Base-by-base conservation (phyloP, 2,797 vertebrate species). In the Tenualosa thibaudeaui region DNA sequence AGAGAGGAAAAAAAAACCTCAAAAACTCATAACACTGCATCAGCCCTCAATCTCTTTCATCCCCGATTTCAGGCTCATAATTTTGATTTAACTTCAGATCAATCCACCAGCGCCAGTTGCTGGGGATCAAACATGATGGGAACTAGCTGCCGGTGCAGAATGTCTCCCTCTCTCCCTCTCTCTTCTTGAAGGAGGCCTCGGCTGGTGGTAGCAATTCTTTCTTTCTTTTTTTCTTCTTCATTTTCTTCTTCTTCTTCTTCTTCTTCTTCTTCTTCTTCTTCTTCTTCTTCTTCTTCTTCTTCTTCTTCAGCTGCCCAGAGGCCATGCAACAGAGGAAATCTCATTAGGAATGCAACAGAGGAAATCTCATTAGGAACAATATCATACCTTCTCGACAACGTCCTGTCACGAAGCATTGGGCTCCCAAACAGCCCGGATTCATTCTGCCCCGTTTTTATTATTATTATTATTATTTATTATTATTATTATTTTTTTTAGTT, bases 341-440 rank as follows among this genome's bases (percentile, higher is more conserved):
- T 31, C 31, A 31, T 31, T 31, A 31, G 31, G 31, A 31, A 31
- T 31, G 31, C 31, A 31, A 31, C 31, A 10, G 51, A 85, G 86
- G 88, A 94, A 93, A 94, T 93, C 94, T 95, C 93, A 95, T 95
- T 95, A 94, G 93, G 90, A 89, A 87, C 91, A 90, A 90, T 89
- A 89, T 91, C 89, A 85, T 86, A 90, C 86, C 82, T 85, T 89
- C 87, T 90, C 88, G 90, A 83, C 84, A 87, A 91, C 89, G 88
- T 86, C 89, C 91, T 89, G 89, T 91, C 90, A 89, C 90, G 82
- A 86, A 85, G 81, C 82, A 86, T 83, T 89, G 88, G 84, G 26
- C 62, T 75, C 13, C 56, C 88, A 85, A 46, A 87, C 10, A 81
- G 88, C 91, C 88, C 81, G 26, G 10, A 50, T 51, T 75, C 37